Evolutionary conservation across 2,888 invertebrate genomes (phyloP), one percentile per base, ranked within the genome.

Genomic region (Dichetophora obliterata): DNA sequence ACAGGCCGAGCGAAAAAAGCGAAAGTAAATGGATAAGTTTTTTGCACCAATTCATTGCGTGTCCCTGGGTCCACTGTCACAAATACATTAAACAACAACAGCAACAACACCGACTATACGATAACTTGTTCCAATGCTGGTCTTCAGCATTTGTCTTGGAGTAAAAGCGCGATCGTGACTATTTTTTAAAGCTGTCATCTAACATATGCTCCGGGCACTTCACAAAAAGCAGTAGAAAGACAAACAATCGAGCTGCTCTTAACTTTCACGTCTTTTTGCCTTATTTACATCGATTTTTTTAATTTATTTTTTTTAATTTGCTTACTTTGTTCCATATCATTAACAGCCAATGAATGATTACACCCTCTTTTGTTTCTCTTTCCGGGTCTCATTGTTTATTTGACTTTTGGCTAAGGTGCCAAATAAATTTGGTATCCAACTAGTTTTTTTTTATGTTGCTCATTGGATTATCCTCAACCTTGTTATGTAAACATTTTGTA

Each of bases 391-490:
- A 8, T 27, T 24, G 5, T 27, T 27, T 24, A 8, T 14, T 22
- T 31, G 3, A 31, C 5, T 4, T 31, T 59, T 59, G 27, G 24
- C 59, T 59, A 59, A n/a, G n/a, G n/a, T 27, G 5, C 14, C 43
- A 3, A 11, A 27, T 59, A 5, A 16, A 27, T 54, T 9, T 59
- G 59, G 27, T 4, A 43, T 2, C 11, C 43, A 43, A 2, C 43
- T 43, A n/a, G 6, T 65, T 65, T 34, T 8, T 5, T 16, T 31
- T 2, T 11, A n/a, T 65, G 9, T 31, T 27, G 16, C 11, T 65
- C 14, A 54, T 8, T 19, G 34, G 24, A 5, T 54, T 34, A 80
- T 85, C 84, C 85, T 85, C 85, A 83, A 85, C 83, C 84, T 84
- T 84, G 83, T 85, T 85, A 83, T 79, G 81, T 82, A 85, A 5